These are phyloP conservation scores for Araneus ventricosus DNA, from an alignment of 1,140 invertebrate genomes.

Conservation along the genomic window DNA sequence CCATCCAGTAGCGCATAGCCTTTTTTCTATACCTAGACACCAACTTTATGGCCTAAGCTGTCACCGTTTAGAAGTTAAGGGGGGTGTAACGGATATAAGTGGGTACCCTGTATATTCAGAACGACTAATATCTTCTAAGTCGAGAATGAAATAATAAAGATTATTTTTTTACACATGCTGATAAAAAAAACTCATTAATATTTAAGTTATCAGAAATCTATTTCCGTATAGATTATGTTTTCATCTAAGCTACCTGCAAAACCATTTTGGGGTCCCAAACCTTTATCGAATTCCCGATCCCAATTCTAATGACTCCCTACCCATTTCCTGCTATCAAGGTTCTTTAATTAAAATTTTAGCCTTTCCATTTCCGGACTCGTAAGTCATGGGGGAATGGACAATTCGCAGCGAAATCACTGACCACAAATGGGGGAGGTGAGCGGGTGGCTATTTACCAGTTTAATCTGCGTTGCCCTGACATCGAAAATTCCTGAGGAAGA, in stretches of 20 bases:
- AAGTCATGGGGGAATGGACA: neutral
- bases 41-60: too few species aligned
- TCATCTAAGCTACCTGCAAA: neutral
- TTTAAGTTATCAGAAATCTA: too few species aligned
- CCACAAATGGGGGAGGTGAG: neutral
- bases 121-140: too few species aligned
- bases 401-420: neutral
- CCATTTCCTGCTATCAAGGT: neutral
- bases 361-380: neutral
- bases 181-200: too few species aligned
- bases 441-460: neutral
- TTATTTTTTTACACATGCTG: too few species aligned
- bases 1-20: too few species aligned
- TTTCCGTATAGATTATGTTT: neutral
- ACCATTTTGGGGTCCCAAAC: neutral
- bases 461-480: neutral
- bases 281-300: neutral
- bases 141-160: too few species aligned
- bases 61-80: too few species aligned
- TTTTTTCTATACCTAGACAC: too few species aligned
- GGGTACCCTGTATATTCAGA: too few species aligned
- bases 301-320: neutral
- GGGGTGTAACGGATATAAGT: too few species aligned
- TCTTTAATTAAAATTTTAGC: slow-evolving; percentile 18
- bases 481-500: neutral